Conservation (phyloP, 37 sponge, comb jelly and placozoan genomes). For the Lycopodina hypogea region DNA sequence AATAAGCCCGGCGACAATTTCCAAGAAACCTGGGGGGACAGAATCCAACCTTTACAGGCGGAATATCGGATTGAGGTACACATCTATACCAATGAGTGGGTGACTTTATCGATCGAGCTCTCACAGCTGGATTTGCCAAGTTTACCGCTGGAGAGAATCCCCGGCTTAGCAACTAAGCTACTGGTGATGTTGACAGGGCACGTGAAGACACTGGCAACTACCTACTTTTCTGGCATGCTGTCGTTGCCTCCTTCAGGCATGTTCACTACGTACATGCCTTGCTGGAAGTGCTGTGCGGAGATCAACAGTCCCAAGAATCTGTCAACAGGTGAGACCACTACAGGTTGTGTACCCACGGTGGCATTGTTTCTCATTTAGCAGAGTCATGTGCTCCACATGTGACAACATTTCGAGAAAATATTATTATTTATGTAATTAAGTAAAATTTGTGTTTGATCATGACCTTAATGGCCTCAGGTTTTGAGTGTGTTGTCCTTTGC, state of each 20-base stretch:
- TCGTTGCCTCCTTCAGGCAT: background rate
- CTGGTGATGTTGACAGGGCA: conserved; percentile 70
- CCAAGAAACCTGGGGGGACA: background rate
- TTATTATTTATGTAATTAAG: no score
- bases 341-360: no score
- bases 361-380: no score
- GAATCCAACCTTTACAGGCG: background rate
- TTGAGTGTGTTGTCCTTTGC: no score
- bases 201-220: conserved; percentile 57
- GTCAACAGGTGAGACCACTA: background rate
- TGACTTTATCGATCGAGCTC: conserved; percentile 11
- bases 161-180: conserved; percentile 48
- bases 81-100: conserved; percentile 47
- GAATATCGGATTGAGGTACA: conserved; percentile 44
- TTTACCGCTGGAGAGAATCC: background rate
- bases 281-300: conserved; percentile 73
- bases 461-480: no score
- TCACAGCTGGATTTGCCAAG: background rate
- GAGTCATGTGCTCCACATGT: no score
- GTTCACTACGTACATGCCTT: conserved; percentile 47
- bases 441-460: no score
- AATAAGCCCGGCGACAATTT: background rate
- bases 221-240: conserved; percentile 75
- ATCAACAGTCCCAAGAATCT: background rate
- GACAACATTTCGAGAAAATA: no score